Evolutionary conservation across 2,113 vertebrate species (phyloP).

Genomic region (Petrocephalus zakoni): DNA sequence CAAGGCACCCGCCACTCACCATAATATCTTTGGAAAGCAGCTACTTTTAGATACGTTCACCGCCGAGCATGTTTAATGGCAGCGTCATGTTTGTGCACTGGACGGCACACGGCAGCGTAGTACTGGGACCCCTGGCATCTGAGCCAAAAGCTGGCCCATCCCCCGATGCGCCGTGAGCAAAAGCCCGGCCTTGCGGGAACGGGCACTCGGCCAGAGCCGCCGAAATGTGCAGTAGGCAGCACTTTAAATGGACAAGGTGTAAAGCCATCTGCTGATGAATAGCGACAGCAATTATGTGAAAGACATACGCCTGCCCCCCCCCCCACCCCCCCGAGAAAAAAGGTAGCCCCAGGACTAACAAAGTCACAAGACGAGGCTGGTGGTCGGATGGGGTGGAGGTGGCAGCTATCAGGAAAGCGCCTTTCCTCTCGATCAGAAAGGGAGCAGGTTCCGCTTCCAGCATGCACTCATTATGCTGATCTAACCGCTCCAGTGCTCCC

Average conservation of each 20-base stretch:
- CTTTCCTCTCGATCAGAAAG: conserved; percentile 22
- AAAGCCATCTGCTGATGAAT: not conserved
- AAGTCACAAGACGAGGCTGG: conserved; percentile 47
- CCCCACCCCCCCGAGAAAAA: no score
- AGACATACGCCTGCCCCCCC: not conserved
- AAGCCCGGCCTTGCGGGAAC: not conserved
- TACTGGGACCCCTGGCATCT: not conserved
- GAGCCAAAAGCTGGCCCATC: not conserved
- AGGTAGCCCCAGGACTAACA: not conserved
- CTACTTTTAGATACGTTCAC: not conserved
- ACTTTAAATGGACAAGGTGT: not conserved
- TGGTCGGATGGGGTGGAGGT: conserved; percentile 50
- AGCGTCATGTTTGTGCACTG: not conserved
- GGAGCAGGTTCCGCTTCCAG: conserved; percentile 58
- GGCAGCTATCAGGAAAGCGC: conserved; percentile 58
- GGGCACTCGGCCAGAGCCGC: not conserved
- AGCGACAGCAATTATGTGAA: not conserved
- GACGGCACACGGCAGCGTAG: not conserved
- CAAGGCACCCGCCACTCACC: not conserved
- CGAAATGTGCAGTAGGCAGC: not conserved
- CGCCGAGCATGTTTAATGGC: not conserved
- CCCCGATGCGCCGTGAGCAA: not conserved
- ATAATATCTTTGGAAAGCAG: not conserved
- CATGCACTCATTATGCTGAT: conserved; percentile 14
- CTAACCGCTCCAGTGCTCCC: conserved; percentile 16